These are phyloP conservation scores for Neosilurus mollespiculum DNA, from an alignment of 2,797 vertebrate genomes.

Conservation along the genomic window DNA sequence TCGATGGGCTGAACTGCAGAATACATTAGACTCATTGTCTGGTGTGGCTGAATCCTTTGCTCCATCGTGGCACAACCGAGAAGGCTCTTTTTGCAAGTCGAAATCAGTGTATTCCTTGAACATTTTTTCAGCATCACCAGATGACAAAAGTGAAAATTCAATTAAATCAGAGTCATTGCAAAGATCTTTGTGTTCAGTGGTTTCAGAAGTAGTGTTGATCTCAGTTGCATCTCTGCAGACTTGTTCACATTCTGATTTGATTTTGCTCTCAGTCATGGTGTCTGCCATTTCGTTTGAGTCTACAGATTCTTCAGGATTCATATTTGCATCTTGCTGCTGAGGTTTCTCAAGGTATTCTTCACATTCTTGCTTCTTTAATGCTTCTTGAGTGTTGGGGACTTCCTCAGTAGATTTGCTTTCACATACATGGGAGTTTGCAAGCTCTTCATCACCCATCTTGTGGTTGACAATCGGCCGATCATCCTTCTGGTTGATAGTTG, in stretches of 20 bases:
- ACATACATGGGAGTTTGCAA: not conserved
- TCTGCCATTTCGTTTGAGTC: not conserved
- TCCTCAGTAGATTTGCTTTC: not conserved
- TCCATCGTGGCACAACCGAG: not conserved
- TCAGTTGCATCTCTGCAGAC: not conserved
- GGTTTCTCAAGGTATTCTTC: not conserved
- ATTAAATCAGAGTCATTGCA: constrained; percentile 25
- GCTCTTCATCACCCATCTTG: not conserved
- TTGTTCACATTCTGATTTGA: not conserved
- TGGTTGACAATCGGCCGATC: not conserved
- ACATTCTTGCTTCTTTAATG: not conserved
- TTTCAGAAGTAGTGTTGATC: not conserved
- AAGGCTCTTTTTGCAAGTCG: not conserved
- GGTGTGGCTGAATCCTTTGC: not conserved
- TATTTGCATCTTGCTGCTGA: not conserved
- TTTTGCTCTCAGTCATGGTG: not conserved
- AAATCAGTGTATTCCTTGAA: constrained; percentile 21
- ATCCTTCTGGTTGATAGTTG: not conserved
- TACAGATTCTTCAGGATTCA: not conserved
- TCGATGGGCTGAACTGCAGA: not conserved
- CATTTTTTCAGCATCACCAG: constrained; percentile 26
- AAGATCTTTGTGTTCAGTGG: not conserved
- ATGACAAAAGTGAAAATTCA: constrained; percentile 17
- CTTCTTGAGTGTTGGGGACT: not conserved
- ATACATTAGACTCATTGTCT: not conserved